Evolutionary conservation across 1,140 invertebrate species (phyloP), one percentile per base, ranked within the genome.

Genomic region (Dendroctonus ponderosae): DNA sequence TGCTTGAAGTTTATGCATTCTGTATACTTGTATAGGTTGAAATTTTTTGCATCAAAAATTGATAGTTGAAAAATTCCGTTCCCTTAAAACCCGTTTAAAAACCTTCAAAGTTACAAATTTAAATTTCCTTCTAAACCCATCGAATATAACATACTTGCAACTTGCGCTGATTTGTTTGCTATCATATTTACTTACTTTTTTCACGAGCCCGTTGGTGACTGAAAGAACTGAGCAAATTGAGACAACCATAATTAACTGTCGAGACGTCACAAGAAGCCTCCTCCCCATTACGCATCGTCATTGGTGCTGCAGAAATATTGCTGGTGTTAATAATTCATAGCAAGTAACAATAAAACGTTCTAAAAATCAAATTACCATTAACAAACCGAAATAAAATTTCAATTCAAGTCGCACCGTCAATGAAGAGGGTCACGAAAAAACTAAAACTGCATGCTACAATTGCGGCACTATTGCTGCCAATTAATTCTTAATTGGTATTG

Each of bases 231-330:
- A 51, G 62, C 62, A 70, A 53, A 72, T 71, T 66, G 70, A 64
- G 63, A 59, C 69, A 49, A 53, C 67, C 71, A 74, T 66, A 38
- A 75, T 39, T 44, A 75, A 57, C 41, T 67, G 62, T 63, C 59
- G 60, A 59, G 66, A 69, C 67, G 38, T 73, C 70, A 68, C 71
- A 59, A 67, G 61, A 66, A 67, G 63, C 63, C 60, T 52, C 61
- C 58, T 66, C 70, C 65, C 75, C 75, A 76, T 76, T 68, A 74
- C 73, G 70, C 70, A 74, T 74, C 72, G 73, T 76, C 74, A 75
- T 76, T 74, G 70, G 73, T 75, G 67, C 75, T 76, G 71, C 48
- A 75, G 26, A 26, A 26, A 26, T 26, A 26, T 26, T 26, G 26
- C 26, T 3, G 3, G 1, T 26, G 26, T 26, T 26, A 26, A 3